Evolutionary conservation across 2,888 invertebrate species (phyloP).

Genomic region (Andrena camellia): DNA sequence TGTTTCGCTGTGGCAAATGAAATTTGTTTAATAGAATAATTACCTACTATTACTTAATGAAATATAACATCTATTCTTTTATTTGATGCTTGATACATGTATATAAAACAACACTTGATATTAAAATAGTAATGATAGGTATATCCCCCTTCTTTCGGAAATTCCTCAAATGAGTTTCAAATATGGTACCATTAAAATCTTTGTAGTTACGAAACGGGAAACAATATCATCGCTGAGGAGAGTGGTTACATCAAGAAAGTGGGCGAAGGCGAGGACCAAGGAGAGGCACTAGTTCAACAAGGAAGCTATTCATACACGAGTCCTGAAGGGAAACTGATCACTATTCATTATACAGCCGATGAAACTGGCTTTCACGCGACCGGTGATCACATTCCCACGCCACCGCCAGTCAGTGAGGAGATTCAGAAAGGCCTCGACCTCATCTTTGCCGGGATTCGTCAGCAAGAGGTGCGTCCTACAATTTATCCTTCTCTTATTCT

Average conservation of each 20-base stretch:
- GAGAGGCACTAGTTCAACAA: constrained; percentile 91
- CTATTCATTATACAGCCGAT: constrained; percentile 92
- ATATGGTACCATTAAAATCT: constrained; percentile 30
- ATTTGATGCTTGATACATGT: too few species aligned
- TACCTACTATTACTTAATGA: too few species aligned
- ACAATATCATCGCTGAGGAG: constrained; percentile 92
- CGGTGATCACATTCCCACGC: constrained; percentile 94
- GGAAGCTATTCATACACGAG: constrained; percentile 93
- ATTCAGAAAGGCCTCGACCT: constrained; percentile 95
- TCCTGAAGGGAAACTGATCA: constrained; percentile 91
- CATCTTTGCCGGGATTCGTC: constrained; percentile 93
- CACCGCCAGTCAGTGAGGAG: constrained; percentile 93
- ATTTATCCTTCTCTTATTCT: constrained; percentile 52
- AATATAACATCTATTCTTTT: too few species aligned
- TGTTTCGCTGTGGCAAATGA: too few species aligned
- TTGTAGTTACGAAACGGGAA: constrained; percentile 92
- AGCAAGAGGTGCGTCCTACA: constrained; percentile 86
- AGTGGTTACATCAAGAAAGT: constrained; percentile 90
- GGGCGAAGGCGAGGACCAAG: constrained; percentile 89
- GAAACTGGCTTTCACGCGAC: constrained; percentile 93
- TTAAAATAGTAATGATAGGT: too few species aligned
- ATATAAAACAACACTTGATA: too few species aligned
- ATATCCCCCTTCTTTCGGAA: too few species aligned
- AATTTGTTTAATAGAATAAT: too few species aligned
- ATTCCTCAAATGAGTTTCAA: background rate